Conservation (phyloP, 1,140 invertebrate species). For the Spodoptera litura region DNA sequence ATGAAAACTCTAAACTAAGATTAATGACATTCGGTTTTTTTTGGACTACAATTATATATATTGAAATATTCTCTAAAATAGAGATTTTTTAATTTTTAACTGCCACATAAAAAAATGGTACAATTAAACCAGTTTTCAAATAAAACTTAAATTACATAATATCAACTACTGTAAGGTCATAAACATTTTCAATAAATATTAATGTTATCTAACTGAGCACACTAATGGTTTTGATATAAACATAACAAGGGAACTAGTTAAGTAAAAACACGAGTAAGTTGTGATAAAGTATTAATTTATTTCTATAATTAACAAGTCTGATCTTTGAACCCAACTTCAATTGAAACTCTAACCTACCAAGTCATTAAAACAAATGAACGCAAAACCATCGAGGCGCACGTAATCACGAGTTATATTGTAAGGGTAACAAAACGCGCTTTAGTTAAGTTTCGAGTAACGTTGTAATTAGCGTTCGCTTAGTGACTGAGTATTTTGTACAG, state of each 20-base stretch:
- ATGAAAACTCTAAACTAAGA: too few species aligned
- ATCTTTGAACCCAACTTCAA: conserved; percentile 38
- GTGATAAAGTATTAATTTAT: conserved; percentile 26
- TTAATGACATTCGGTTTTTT: too few species aligned
- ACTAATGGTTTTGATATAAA: not conserved
- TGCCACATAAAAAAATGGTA: too few species aligned
- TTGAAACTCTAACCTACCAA: conserved; percentile 37
- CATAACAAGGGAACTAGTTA: conserved; percentile 1
- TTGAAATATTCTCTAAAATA: too few species aligned
- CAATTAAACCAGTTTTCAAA: too few species aligned
- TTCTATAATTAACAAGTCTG: conserved; percentile 34
- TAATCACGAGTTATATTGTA: conserved; percentile 45
- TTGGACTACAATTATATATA: too few species aligned
- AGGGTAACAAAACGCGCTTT: conserved; percentile 33
- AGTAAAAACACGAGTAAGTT: not conserved
- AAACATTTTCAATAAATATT: too few species aligned
- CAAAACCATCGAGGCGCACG: conserved; percentile 36
- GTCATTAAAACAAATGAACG: conserved; percentile 46
- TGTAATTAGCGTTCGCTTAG: conserved; percentile 32
- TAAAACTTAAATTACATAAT: too few species aligned
- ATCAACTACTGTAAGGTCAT: too few species aligned
- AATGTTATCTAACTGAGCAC: not conserved
- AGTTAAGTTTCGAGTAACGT: conserved; percentile 37
- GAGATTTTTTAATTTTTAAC: too few species aligned
- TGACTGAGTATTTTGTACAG: conserved; percentile 28